phyloP scores from a whole-genome alignment of 2,888 invertebrate genomes.

The Teinopalpus imperialis region DNA sequence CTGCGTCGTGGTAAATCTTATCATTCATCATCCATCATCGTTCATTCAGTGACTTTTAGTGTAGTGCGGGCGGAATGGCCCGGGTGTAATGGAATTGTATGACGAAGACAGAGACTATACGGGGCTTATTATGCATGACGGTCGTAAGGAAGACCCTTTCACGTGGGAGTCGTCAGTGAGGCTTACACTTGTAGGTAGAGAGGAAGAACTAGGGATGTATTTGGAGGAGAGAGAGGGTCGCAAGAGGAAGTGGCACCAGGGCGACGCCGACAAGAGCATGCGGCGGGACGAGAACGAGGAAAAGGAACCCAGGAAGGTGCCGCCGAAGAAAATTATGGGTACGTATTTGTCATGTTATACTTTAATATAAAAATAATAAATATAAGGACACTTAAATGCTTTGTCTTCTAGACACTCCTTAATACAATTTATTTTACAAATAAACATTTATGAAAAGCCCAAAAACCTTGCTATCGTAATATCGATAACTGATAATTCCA shows the following conservation, averaged over 20 bases:
- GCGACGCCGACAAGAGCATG: conserved; percentile 52
- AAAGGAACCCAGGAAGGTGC: conserved; percentile 65
- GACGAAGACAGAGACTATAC: conserved; percentile 49
- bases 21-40: conserved; percentile 46
- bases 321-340: conserved; percentile 75
- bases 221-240: conserved; percentile 66
- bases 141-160: conserved; percentile 56
- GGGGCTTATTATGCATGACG: conserved; percentile 59
- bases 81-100: conserved; percentile 64
- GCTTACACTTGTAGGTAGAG: conserved; percentile 53
- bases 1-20: conserved; percentile 30
- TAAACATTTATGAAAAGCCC: too few relatives aligned
- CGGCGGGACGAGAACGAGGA: conserved; percentile 62
- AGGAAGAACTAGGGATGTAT: conserved; percentile 69
- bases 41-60: conserved; percentile 57
- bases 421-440: too few relatives aligned
- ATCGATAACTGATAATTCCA: too few relatives aligned
- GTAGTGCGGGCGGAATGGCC: conserved; percentile 46
- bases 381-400: too few relatives aligned
- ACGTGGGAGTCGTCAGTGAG: conserved; percentile 69
- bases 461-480: too few relatives aligned
- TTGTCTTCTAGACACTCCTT: too few relatives aligned
- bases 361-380: too few relatives aligned
- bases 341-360: conserved; percentile 42
- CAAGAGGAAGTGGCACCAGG: conserved; percentile 73